Conservation (phyloP, 2,113 vertebrate species). For the Phylloscopus whistleri region DNA sequence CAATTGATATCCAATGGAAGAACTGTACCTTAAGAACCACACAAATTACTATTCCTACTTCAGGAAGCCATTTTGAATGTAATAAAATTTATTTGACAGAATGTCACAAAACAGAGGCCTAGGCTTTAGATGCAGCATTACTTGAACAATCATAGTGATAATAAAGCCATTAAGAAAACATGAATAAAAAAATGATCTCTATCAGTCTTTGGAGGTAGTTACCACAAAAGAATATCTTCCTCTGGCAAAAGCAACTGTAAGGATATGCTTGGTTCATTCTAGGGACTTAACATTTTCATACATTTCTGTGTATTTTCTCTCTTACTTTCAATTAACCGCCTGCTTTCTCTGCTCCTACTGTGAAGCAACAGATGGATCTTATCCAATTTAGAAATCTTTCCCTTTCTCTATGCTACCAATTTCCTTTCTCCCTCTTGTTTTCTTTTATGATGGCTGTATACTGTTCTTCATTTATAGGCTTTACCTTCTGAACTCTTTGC, state of each 20-base stretch:
- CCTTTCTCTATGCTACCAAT: neutral
- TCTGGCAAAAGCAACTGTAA: neutral
- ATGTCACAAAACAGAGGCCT: neutral
- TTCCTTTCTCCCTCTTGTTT: neutral
- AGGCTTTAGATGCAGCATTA: neutral
- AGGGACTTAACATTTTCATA: neutral
- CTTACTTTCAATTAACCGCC: neutral
- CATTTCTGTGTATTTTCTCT: neutral
- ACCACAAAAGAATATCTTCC: neutral
- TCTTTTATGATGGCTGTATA: neutral
- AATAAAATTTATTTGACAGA: neutral
- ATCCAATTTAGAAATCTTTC: neutral
- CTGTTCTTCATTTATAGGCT: neutral
- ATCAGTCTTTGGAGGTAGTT: neutral
- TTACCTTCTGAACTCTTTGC: neutral
- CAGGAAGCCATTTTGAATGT: neutral
- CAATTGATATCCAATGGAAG: rapidly evolving
- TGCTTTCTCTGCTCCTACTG: neutral
- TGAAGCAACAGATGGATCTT: neutral
- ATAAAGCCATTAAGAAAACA: neutral
- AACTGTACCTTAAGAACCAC: neutral
- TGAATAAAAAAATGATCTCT: neutral
- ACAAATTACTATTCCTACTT: neutral
- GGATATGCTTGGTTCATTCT: neutral
- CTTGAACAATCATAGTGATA: neutral